Evolutionary conservation across 2,113 vertebrate genomes (phyloP).

Genomic region (Siniperca knerii): DNA sequence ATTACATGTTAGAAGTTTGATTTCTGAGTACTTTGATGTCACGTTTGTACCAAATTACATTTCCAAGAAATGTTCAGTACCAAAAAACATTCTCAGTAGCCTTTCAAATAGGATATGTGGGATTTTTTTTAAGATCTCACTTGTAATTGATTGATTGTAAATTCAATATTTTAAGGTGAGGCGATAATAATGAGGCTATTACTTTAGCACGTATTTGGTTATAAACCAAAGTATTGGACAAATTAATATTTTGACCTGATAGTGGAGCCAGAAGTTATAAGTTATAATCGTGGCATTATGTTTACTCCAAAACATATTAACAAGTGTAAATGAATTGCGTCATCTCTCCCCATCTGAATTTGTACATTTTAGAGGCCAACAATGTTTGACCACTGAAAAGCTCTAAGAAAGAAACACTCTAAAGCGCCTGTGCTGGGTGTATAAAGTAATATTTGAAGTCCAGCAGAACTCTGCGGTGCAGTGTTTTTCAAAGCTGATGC

Average conservation of each 20-base stretch:
- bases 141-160: too few relatives aligned
- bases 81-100: background rate
- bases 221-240: too few relatives aligned
- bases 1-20: too few relatives aligned
- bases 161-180: background rate
- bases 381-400: background rate
- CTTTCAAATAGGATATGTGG: background rate
- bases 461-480: background rate
- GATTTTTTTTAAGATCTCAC: too few relatives aligned
- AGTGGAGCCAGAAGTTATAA: too few relatives aligned
- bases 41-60: background rate
- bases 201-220: too few relatives aligned
- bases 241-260: too few relatives aligned
- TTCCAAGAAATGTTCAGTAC: background rate
- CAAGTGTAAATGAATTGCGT: too few relatives aligned
- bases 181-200: background rate
- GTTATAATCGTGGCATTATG: too few relatives aligned
- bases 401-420: background rate
- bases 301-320: too few relatives aligned
- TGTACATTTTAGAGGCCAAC: background rate
- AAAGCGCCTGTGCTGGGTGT: background rate
- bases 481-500: background rate
- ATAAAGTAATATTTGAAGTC: background rate
- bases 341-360: background rate
- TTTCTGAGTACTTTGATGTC: too few relatives aligned